Conservation (phyloP, 2,888 invertebrate species). For the Drosophila helvetica region DNA sequence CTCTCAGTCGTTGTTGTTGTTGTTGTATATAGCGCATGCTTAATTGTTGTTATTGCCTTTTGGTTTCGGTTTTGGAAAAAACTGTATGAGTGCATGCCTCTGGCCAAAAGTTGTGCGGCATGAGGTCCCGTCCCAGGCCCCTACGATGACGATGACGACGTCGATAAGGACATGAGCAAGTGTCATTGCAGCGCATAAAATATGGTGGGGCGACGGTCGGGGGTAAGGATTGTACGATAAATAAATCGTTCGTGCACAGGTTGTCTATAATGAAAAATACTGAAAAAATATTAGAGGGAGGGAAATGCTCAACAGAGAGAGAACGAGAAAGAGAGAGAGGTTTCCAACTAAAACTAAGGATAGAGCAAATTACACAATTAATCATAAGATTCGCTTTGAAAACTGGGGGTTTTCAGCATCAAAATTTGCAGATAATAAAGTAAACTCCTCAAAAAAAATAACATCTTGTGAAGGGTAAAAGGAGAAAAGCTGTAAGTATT, state of each 20-base stretch:
- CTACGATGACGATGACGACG: slow-evolving; percentile 48
- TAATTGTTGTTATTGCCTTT: slow-evolving; percentile 77
- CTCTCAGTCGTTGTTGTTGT: slow-evolving; percentile 26
- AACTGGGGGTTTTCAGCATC: no score
- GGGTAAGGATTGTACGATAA: slow-evolving; percentile 41
- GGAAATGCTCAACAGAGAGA: neutral
- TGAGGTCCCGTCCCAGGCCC: slow-evolving; percentile 33
- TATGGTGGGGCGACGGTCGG: slow-evolving; percentile 44
- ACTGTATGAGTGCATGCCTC: slow-evolving; percentile 25
- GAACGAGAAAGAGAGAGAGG: no score
- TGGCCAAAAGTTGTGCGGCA: slow-evolving; percentile 60
- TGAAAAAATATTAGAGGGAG: neutral
- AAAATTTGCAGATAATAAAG: no score
- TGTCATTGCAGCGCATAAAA: slow-evolving; percentile 79
- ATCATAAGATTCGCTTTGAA: no score
- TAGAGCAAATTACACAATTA: neutral
- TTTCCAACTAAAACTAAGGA: neutral
- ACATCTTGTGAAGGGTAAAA: no score
- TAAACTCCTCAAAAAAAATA: no score
- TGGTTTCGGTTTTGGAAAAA: slow-evolving; percentile 23
- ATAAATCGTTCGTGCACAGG: slow-evolving; percentile 37
- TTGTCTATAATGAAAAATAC: slow-evolving; percentile 20
- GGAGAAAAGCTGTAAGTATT: no score
- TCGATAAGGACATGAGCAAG: slow-evolving; percentile 79
- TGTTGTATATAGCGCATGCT: slow-evolving; percentile 54